Percentiles rank a stretch among this genome's conserved stretches.
These are phyloP conservation scores for Troides aeacus DNA, from an alignment of 2,888 invertebrate species.

Conservation along the genomic window DNA sequence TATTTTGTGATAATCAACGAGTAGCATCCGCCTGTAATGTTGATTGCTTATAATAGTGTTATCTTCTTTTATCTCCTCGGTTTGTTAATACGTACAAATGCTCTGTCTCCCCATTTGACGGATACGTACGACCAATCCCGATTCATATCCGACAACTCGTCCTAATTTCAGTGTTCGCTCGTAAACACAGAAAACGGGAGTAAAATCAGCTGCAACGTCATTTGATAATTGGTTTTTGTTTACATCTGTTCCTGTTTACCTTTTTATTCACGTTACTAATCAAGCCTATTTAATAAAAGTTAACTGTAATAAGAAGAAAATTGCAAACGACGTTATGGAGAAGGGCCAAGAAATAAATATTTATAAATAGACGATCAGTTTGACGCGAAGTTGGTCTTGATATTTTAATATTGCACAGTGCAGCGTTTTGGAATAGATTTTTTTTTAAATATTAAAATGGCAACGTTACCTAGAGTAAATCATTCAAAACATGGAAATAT, in stretches of 20 bases:
- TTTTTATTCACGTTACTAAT: constrained; percentile 10
- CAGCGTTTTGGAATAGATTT: constrained; percentile 29
- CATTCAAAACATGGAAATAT: constrained; percentile 61
- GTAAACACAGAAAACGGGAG: constrained; percentile 44
- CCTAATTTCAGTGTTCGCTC: constrained; percentile 59
- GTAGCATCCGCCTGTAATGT: constrained; percentile 57
- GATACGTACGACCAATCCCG: constrained; percentile 55
- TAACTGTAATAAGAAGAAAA: constrained; percentile 23
- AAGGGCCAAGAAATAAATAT: constrained; percentile 9
- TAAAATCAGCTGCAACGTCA: constrained; percentile 39
- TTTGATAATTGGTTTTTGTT: constrained; percentile 47
- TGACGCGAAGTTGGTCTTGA: constrained; percentile 39
- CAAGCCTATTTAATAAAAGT: constrained; percentile 3
- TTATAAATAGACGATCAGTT: constrained; percentile 40
- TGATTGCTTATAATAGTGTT: constrained; percentile 39
- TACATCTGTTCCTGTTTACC: constrained; percentile 33
- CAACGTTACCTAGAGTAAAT: constrained; percentile 71
- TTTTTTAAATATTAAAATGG: constrained; percentile 51
- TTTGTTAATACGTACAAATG: constrained; percentile 38
- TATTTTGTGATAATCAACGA: constrained; percentile 43
- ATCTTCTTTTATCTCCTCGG: constrained; percentile 42
- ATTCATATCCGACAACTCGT: constrained; percentile 52
- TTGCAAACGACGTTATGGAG: constrained; percentile 27
- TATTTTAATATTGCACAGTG: constrained; percentile 35
- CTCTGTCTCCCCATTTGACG: constrained; percentile 43